Conservation (phyloP, 2,888 invertebrate species). For the Phortica magna region DNA sequence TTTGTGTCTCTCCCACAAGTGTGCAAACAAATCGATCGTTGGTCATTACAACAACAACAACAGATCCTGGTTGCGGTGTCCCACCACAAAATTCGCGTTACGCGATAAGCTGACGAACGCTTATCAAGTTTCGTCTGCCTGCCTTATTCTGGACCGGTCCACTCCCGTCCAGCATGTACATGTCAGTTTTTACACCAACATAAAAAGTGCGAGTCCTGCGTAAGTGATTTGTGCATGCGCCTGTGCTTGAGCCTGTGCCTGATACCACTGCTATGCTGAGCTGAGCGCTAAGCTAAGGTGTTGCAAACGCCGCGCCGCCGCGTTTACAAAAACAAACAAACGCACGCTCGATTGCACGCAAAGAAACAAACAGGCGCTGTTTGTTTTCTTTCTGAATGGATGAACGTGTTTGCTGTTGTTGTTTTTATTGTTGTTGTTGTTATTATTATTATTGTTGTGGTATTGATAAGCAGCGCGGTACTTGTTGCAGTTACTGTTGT, state of each 20-base stretch:
- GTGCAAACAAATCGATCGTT: not conserved
- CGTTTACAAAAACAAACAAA: conserved; percentile 9
- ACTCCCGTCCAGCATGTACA: not conserved
- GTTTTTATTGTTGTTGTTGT: not conserved
- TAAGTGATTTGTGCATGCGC: not conserved
- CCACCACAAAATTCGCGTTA: not conserved
- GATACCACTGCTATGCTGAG: too few species aligned
- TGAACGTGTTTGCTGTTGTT: conserved; percentile 7
- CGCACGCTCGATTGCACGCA: not conserved
- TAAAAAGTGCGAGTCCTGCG: not conserved
- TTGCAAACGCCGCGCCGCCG: conserved; percentile 17
- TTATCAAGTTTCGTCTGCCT: not conserved
- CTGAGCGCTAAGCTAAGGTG: not conserved
- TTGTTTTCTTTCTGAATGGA: not conserved
- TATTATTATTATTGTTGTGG: not conserved
- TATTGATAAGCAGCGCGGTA: conserved; percentile 40
- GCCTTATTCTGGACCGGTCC: too few species aligned
- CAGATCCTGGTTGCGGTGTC: not conserved
- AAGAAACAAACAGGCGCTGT: not conserved
- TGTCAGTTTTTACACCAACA: not conserved
- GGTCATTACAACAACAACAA: conserved; percentile 6
- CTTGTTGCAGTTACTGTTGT: conserved; percentile 38
- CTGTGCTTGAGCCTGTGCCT: too few species aligned
- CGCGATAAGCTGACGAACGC: not conserved
- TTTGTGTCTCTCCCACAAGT: conserved; percentile 8